Conservation (phyloP, 2,797 vertebrate species). For the Oreortyx pictus region DNA sequence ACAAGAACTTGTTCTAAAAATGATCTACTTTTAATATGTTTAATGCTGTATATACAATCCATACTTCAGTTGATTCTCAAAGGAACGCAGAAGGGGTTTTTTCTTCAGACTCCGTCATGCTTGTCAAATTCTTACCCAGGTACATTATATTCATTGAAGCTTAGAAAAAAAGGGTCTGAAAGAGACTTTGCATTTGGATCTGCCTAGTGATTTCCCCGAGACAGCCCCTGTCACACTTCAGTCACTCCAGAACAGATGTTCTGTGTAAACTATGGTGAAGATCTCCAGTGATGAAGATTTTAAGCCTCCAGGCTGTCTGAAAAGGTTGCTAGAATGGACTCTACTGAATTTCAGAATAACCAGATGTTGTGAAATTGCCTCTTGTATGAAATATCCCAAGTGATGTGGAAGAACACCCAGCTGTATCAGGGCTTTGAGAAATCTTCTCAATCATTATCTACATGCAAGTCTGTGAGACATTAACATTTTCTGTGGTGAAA, state of each 20-base stretch:
- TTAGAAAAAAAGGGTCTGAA: background rate
- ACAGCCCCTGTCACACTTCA: background rate
- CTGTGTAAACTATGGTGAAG: background rate
- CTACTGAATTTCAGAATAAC: background rate
- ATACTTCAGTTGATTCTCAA: background rate
- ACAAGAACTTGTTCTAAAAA: background rate
- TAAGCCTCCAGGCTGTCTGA: background rate
- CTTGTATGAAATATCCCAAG: background rate
- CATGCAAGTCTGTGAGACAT: background rate
- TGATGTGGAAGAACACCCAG: background rate
- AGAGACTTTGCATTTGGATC: background rate
- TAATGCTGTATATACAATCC: background rate
- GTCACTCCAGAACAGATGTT: background rate
- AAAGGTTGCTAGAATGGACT: background rate
- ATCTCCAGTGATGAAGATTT: rapidly evolving
- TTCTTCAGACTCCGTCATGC: background rate
- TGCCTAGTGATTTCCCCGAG: background rate
- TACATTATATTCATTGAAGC: background rate
- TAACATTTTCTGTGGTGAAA: background rate
- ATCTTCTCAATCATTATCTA: background rate
- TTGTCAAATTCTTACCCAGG: background rate
- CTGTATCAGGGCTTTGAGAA: background rate
- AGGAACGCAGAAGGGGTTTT: background rate
- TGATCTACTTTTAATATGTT: background rate
- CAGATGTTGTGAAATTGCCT: background rate